Conservation (phyloP, 2,888 invertebrate genomes). For the Fragum whitleyi region DNA sequence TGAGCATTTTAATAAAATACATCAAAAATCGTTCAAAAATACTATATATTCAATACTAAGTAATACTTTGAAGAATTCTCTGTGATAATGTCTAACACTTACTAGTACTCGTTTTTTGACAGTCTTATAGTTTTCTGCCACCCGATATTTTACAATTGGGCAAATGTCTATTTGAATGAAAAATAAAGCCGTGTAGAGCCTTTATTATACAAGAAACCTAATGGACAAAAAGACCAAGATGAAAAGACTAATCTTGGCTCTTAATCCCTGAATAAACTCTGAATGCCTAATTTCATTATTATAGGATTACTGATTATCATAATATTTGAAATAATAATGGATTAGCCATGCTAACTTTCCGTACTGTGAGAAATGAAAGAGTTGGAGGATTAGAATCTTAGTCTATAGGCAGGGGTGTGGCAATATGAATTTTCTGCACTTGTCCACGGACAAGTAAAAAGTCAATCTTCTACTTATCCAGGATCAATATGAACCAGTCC, state of each 20-base stretch:
- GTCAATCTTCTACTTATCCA: no score
- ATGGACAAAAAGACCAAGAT: not conserved
- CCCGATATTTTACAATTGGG: no score
- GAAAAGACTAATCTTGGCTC: not conserved
- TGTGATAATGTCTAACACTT: no score
- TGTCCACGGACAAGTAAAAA: no score
- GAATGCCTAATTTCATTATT: constrained; percentile 18
- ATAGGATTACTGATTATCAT: not conserved
- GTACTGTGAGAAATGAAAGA: not conserved
- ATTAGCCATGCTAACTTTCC: not conserved
- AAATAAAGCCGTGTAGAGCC: no score
- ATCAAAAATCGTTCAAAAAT: not conserved
- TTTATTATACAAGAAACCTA: not conserved
- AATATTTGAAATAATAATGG: constrained; percentile 4
- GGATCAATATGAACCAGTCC: no score
- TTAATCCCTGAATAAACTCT: constrained; percentile 12
- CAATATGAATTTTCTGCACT: no score
- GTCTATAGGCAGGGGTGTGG: no score
- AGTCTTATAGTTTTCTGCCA: no score
- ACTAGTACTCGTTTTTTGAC: no score
- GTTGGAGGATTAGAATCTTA: not conserved
- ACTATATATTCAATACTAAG: not conserved
- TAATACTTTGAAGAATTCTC: no score
- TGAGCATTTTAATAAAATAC: constrained; percentile 4
- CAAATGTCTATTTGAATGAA: no score